phyloP scores from a whole-genome alignment of 2,797 vertebrate species.

The Rhabdophis nuchalis region DNA sequence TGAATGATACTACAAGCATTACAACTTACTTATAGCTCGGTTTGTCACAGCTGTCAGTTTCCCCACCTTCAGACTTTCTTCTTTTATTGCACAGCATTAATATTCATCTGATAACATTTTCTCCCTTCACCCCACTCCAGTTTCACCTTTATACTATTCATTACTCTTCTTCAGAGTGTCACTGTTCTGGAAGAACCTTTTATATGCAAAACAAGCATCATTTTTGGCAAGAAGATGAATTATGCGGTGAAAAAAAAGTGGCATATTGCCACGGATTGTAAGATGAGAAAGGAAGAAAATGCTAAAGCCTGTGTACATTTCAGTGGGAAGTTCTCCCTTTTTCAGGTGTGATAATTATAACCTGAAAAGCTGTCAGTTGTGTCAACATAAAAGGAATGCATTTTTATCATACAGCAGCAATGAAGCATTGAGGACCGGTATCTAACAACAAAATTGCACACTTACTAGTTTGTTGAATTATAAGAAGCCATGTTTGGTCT shows the following conservation, averaged over 20 bases:
- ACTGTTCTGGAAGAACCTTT: constrained; percentile 5
- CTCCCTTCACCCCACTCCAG: not conserved
- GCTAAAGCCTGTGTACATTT: not conserved
- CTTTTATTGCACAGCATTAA: not conserved
- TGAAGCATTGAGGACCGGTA: not conserved
- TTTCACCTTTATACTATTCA: not conserved
- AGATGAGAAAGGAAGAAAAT: not conserved
- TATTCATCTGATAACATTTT: not conserved
- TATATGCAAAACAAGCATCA: not conserved
- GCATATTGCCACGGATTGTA: not conserved
- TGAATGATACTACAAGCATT: not conserved
- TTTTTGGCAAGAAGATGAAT: not conserved
- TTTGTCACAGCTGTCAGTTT: not conserved
- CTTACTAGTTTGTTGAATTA: not conserved
- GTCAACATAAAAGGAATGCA: not conserved
- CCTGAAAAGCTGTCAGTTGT: not conserved
- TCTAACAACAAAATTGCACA: not conserved
- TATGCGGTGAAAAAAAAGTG: not conserved
- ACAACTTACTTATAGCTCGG: not conserved
- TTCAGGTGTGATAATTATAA: not conserved
- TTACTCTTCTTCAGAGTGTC: not conserved
- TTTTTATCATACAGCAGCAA: not conserved
- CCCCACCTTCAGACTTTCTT: not conserved
- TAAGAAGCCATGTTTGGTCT: not conserved
- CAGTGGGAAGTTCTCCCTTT: not conserved